These are phyloP conservation scores for Oryctolagus cuniculus DNA, from an alignment of 2,113 vertebrate species.

Conservation along the genomic window DNA sequence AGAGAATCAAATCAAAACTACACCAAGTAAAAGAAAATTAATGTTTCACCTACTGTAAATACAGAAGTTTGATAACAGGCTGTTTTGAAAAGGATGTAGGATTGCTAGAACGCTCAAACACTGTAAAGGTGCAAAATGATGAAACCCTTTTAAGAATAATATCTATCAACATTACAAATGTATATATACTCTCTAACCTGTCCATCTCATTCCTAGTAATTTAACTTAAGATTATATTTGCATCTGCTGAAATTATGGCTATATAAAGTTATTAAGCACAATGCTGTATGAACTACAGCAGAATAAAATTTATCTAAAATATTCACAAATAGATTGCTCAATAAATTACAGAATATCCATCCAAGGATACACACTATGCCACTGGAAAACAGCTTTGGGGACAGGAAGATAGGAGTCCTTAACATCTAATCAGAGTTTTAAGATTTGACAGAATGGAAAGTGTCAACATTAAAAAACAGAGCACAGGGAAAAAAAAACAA, in stretches of 20 bases:
- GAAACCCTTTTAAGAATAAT: not conserved
- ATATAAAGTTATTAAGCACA: slow-evolving; percentile 2
- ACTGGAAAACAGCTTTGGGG: not conserved
- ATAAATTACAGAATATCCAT: not conserved
- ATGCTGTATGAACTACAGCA: not conserved
- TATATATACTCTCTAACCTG: not conserved
- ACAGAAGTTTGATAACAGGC: not conserved
- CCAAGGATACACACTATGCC: not conserved
- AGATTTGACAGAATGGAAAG: not conserved
- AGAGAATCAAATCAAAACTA: slow-evolving; percentile 35
- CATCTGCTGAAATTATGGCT: slow-evolving; percentile 12
- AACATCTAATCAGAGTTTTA: slow-evolving; percentile 22
- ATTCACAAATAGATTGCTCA: not conserved
- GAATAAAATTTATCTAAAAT: not conserved
- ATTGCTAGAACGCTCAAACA: not conserved
- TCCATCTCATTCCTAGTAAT: not conserved
- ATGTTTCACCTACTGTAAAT: slow-evolving; percentile 12
- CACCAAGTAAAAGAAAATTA: not conserved
- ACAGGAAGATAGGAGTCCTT: not conserved
- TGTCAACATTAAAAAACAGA: not conserved
- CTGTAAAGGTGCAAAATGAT: not conserved
- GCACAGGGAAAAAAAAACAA: too few relatives aligned
- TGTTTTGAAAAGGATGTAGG: not conserved
- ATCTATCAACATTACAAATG: not conserved
- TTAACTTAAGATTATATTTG: slow-evolving; percentile 29